phyloP scores from a whole-genome alignment of 2,113 vertebrate species.

The Pseudonaja textilis region DNA sequence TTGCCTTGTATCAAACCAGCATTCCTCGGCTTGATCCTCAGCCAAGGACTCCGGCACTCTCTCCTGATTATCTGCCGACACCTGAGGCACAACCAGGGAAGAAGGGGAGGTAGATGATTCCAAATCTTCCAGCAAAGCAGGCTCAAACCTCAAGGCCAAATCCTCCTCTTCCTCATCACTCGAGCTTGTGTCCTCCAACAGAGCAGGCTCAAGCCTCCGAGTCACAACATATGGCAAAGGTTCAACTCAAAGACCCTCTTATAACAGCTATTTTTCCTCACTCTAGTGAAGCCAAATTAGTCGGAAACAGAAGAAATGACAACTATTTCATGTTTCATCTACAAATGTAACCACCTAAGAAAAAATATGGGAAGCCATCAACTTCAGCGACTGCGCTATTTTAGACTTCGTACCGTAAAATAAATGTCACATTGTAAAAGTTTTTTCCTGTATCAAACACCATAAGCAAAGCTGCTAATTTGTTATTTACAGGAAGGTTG shows the following conservation, averaged over 20 bases:
- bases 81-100: too few relatives aligned
- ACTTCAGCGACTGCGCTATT: not conserved
- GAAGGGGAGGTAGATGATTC: too few relatives aligned
- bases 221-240: too few relatives aligned
- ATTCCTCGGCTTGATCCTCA: too few relatives aligned
- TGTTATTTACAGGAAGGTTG: not conserved
- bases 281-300: not conserved
- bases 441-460: not conserved
- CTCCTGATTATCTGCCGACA: too few relatives aligned
- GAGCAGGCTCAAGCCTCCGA: too few relatives aligned
- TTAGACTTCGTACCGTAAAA: not conserved
- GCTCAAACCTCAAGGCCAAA: too few relatives aligned
- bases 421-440: not conserved
- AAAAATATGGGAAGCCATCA: not conserved
- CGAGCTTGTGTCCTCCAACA: too few relatives aligned
- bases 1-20: too few relatives aligned
- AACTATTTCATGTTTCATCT: not conserved
- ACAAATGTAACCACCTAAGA: not conserved
- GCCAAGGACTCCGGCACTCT: too few relatives aligned
- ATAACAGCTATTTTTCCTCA: not conserved
- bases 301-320: not conserved
- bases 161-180: too few relatives aligned
- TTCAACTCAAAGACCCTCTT: not conserved
- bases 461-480: not conserved
- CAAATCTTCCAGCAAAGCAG: too few relatives aligned